Percentiles rank a stretch among this genome's conserved stretches.
Evolutionary conservation across 2,113 vertebrate species (phyloP).

Genomic region (Tetraodon nigroviridis): DNA sequence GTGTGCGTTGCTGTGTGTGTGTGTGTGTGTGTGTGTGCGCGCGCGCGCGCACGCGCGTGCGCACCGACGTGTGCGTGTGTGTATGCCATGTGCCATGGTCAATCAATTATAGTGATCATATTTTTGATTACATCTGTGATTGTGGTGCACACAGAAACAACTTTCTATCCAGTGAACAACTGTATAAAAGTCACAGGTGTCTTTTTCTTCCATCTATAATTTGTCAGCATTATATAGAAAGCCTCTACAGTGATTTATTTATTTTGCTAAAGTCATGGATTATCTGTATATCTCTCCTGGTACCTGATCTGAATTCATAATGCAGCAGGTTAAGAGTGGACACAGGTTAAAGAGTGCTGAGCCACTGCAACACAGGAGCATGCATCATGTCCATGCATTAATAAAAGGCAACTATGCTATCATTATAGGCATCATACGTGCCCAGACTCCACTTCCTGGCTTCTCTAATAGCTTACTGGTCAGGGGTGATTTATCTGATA

Average conservation of each 20-base stretch:
- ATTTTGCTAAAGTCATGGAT: conserved; percentile 1
- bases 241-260: conserved; percentile 28
- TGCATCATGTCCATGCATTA: conserved; percentile 73
- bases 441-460: conserved; percentile 61
- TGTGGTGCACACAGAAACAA: neutral
- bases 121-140: too few species aligned
- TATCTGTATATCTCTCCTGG: conserved; percentile 55
- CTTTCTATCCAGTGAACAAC: neutral
- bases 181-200: neutral
- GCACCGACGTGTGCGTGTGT: neutral
- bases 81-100: too few species aligned
- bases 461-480: conserved; percentile 72
- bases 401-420: conserved; percentile 64
- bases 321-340: conserved; percentile 56
- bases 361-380: conserved; percentile 53
- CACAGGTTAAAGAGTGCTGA: conserved; percentile 66
- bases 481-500: conserved; percentile 75
- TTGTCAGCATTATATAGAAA: conserved; percentile 34
- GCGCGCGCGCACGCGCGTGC: too few species aligned
- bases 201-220: conserved; percentile 5
- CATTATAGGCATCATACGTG: conserved; percentile 71
- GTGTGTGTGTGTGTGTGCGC: conserved; percentile 6
- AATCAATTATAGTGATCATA: too few species aligned
- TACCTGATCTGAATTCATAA: conserved; percentile 72
- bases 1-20: conserved; percentile 37